phyloP scores from a whole-genome alignment of 2,113 vertebrate species.

The Cariama cristata region DNA sequence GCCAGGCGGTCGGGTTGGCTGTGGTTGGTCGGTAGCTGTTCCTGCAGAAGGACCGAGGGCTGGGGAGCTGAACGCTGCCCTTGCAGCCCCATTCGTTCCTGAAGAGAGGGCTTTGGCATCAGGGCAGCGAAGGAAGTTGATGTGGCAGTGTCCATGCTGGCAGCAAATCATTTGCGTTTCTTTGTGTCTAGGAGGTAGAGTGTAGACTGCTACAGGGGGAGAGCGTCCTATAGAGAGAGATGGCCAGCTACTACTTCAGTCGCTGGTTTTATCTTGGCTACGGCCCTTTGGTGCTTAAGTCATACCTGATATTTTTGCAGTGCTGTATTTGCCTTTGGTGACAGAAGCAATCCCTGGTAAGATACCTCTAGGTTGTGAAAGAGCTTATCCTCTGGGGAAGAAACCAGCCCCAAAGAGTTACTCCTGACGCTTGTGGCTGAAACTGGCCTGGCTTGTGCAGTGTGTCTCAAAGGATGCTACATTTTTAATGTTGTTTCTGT shows the following conservation, averaged over 20 bases:
- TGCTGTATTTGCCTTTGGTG: slow-evolving; percentile 15
- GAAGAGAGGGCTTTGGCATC: background rate
- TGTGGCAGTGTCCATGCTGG: background rate
- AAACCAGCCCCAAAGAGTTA: background rate
- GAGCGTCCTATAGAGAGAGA: background rate
- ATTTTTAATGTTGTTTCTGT: slow-evolving; percentile 39
- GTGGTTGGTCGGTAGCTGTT: background rate
- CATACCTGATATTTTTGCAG: background rate
- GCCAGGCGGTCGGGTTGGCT: background rate
- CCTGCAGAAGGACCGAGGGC: background rate
- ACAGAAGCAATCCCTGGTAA: slow-evolving; percentile 5
- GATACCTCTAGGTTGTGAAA: background rate
- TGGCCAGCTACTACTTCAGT: background rate
- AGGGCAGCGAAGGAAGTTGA: background rate
- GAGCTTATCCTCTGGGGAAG: background rate
- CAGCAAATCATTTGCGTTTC: background rate
- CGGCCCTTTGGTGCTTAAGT: background rate
- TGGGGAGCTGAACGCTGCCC: background rate
- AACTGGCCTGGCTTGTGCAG: background rate
- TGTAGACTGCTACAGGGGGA: background rate
- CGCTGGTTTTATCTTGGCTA: background rate
- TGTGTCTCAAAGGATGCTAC: background rate
- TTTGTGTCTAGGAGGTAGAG: background rate
- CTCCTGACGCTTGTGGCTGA: background rate
- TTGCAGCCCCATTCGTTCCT: fast-evolving